Evolutionary conservation across 1,140 invertebrate species (phyloP), one percentile per base, ranked within the genome.

Genomic region (Cydia fagiglandana): DNA sequence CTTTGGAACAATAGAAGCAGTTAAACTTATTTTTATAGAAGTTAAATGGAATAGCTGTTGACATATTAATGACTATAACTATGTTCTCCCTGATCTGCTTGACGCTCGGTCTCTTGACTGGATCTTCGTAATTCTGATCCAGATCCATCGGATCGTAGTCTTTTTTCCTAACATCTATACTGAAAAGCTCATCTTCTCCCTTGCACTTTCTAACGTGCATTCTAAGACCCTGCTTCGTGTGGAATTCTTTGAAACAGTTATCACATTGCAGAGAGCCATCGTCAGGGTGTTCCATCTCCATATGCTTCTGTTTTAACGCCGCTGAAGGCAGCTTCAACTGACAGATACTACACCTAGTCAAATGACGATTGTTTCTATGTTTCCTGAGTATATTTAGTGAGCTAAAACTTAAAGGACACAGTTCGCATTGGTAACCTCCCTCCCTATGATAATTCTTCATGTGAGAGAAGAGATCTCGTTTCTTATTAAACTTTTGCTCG

Each of bases 1-100:
- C 89, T 82, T 90, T 89, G 2, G 88, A 91, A 66, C 91, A 92
- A 75, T 90, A 92, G 73, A 92, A 92, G 68, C 91, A 93, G 47
- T 91, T 91, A 15, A 91, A 91, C 76, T 90, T 93, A 74, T 91
- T 93, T 68, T 92, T 90, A 74, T 86, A 91, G 28, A 92, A 92
- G 76, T 91, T 92, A 77, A 92, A 92, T 12, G 91, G 91, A 80
- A 92, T 84, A 0, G 91, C 89, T 3, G 91, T 92, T 0, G 91
- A 92, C 88, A 91, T 91, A 17, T 90, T 91, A 10, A 92, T 87
- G 0, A 91, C 85, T 56, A 80, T 89, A 0, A 91, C 86, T 34
- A 92, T 90, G 73, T 92, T 92, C 50, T 91, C 88, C 9, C 89
- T 77, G 6, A 92, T 84, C 74, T 90, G 88, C 73, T 92, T 92